Evolutionary conservation across 1,140 invertebrate species (phyloP), one percentile per base, ranked within the genome.

Genomic region (Ceratina japonica): DNA sequence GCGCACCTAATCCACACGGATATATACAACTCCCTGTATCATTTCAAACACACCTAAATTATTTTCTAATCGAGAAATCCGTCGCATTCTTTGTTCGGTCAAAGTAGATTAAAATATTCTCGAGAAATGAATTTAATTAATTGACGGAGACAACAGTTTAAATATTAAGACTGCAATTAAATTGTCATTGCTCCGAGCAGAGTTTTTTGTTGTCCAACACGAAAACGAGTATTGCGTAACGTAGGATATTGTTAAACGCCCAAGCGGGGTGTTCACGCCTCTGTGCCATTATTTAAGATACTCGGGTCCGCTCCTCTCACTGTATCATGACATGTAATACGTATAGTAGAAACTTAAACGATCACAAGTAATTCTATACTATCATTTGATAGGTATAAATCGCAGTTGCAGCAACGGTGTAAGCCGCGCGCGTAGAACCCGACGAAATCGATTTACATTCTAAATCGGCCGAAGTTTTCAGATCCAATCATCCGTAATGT

Each of bases 351-450:
- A 54, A 56, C 7, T 27, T 66, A 51, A 49, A 51, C 63, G 64
- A 66, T 24, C 20, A 10, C 65, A 52, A 68, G 66, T 69, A 69
- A 54, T 56, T 69, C 51, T 31, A 69, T 27, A 31, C 51, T 69
- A 16, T 56, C 52, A 69, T 69, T 69, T 56, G 22, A 44, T 54
- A 69, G 51, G 51, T 69, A 69, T 69, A 69, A 69, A 69, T 69
- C 51, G 52, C 16, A 5, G 20, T 13, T 5, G 15, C 22, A 18
- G 61, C 12, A 63, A 63, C 15, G 20, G 18, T n/a, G 13, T 13
- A 31, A n/a, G 7, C 62, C 16, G 7, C 27, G 31, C 5, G n/a
- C 37, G 54, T 56, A 10, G 54, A 56, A 56, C n/a, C 12, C 16
- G 37, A 22, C 20, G 15, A 18, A 51, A 51, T 52, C 66, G 49